Percentiles rank a stretch among this genome's conserved stretches.
Evolutionary conservation across 30 jellyfish, hydroid and myxozoan species (phyloP).

Genomic region (Aurelia sp.): DNA sequence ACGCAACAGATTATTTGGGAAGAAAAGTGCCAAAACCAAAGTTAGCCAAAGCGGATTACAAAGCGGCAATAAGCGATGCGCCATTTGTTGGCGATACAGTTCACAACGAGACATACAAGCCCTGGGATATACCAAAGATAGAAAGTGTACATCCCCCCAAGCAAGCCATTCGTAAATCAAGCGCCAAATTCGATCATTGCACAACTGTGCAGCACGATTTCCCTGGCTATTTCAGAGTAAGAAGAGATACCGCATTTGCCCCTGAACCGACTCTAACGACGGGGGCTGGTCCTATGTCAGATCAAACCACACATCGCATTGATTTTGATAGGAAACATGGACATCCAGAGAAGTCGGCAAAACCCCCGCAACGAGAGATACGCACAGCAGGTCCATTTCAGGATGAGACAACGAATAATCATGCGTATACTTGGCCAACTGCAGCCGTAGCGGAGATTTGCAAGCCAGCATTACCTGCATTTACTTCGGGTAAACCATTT

Average conservation of each 20-base stretch:
- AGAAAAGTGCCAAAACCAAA: constrained; percentile 70
- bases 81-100: constrained; percentile 96
- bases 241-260: constrained; percentile 76
- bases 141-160: constrained; percentile 75
- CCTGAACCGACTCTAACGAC: constrained; percentile 82
- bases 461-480: constrained; percentile 75
- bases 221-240: constrained; percentile 73
- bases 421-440: constrained; percentile 89
- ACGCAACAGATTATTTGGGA: constrained; percentile 83
- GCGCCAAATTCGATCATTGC: constrained; percentile 84
- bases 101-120: constrained; percentile 91
- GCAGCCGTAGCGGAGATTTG: constrained; percentile 91
- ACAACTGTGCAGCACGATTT: constrained; percentile 94
- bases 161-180: constrained; percentile 75
- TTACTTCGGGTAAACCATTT: constrained; percentile 77
- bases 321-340: constrained; percentile 89
- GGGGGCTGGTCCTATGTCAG: constrained; percentile 84
- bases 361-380: constrained; percentile 71
- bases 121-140: constrained; percentile 87
- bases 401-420: constrained; percentile 84
- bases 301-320: constrained; percentile 89
- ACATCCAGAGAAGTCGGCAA: constrained; percentile 93
- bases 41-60: constrained; percentile 87
- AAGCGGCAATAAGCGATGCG: constrained; percentile 69
- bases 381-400: constrained; percentile 87